A percentile compares a stretch with the other conserved stretches of the same genome.
phyloP scores from a whole-genome alignment of 2,797 vertebrate genomes.

The Acrossocheilus fasciatus region DNA sequence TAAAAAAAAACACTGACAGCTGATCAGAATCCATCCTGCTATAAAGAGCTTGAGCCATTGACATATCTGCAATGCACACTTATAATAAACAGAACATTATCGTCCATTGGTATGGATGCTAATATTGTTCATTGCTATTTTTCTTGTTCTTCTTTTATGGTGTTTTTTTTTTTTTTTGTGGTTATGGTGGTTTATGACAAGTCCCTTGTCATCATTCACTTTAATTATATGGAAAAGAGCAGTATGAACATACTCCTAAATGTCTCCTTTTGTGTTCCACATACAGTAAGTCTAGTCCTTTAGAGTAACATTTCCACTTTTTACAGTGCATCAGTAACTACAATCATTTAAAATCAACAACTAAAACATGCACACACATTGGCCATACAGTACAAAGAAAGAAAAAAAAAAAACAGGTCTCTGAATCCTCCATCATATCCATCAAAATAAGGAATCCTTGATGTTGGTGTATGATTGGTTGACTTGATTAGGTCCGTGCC shows the following conservation, averaged over 20 bases:
- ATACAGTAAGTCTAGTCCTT: neutral
- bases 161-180: neutral
- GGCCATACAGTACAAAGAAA: neutral
- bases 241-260: slow-evolving; percentile 1
- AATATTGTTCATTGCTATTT: neutral
- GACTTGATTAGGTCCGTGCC: slow-evolving; percentile 70
- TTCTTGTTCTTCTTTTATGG: neutral
- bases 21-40: neutral
- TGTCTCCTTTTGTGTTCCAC: neutral
- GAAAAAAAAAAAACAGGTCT: neutral
- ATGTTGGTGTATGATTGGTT: slow-evolving; percentile 73
- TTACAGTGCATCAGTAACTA: neutral
- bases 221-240: neutral
- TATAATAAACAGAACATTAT: neutral
- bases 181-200: too few species aligned
- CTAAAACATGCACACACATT: neutral
- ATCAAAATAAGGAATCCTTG: slow-evolving; percentile 79
- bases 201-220: neutral
- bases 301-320: neutral
- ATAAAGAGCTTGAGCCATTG: neutral
- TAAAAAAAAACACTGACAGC: neutral
- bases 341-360: slow-evolving; percentile 32
- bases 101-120: neutral
- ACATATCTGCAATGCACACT: neutral
- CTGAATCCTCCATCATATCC: slow-evolving; percentile 59